Evolutionary conservation across 2,888 invertebrate species (phyloP).

Genomic region (Antitype chi): DNA sequence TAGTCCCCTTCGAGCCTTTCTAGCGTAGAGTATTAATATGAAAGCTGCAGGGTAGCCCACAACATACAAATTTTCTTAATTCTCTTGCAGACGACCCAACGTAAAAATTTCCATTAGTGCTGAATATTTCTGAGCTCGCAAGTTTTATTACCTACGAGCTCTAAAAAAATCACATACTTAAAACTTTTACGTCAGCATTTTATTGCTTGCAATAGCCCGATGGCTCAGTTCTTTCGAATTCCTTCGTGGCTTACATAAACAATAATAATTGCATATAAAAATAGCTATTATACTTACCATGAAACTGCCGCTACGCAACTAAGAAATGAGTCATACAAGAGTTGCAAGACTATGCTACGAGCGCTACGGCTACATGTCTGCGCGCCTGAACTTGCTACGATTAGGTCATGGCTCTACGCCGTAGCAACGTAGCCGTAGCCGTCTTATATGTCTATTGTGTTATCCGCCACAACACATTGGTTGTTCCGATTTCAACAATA

Average conservation of each 20-base stretch:
- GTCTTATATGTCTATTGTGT: neutral
- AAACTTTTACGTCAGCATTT: neutral
- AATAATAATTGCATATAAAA: neutral
- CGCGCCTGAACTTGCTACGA: conserved; percentile 44
- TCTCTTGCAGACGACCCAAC: no score
- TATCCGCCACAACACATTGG: neutral
- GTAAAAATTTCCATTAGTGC: neutral
- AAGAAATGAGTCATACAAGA: conserved; percentile 27
- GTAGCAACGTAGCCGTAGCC: conserved; percentile 30
- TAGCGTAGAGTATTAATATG: no score
- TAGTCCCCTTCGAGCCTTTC: no score
- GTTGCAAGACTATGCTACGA: neutral
- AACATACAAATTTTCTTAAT: no score
- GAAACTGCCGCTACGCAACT: conserved; percentile 6
- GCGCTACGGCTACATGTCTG: conserved; percentile 30
- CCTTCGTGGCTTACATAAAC: neutral
- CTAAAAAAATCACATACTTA: neutral
- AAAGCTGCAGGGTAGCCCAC: no score
- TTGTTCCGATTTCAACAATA: neutral
- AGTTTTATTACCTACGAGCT: neutral
- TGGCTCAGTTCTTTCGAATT: conserved; percentile 1
- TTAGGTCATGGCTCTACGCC: conserved; percentile 31
- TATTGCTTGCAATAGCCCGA: conserved; percentile 6
- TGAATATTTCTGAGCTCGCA: neutral
- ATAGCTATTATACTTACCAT: neutral